phyloP scores from a whole-genome alignment of 2,888 invertebrate species.

The Agriopis marginaria region DNA sequence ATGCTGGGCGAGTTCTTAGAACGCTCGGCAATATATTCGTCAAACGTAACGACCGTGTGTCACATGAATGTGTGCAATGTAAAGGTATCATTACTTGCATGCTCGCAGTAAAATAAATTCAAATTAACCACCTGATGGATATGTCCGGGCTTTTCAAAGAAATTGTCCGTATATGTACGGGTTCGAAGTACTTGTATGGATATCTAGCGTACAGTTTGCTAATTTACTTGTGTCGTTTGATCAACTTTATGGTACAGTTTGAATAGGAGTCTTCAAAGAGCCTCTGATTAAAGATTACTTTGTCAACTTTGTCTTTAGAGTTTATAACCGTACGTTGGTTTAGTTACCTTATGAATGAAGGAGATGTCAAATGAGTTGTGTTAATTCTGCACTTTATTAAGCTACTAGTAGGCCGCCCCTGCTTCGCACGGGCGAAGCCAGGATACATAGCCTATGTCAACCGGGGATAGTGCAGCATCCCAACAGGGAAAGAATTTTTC shows the following conservation, averaged over 20 bases:
- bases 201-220: slow-evolving; percentile 38
- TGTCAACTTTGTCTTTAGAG: slow-evolving; percentile 16
- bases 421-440: too few relatives aligned
- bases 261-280: slow-evolving; percentile 36
- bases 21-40: slow-evolving; percentile 46
- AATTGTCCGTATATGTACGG: slow-evolving; percentile 34
- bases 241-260: slow-evolving; percentile 38
- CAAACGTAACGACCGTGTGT: slow-evolving; percentile 49
- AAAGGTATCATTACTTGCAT: slow-evolving; percentile 58
- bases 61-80: slow-evolving; percentile 46
- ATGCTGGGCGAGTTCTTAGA: slow-evolving; percentile 40
- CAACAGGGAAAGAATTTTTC: too few relatives aligned
- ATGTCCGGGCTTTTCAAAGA: slow-evolving; percentile 54
- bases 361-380: not conserved
- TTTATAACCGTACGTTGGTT: slow-evolving; percentile 8
- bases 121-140: slow-evolving; percentile 70
- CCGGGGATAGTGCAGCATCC: too few relatives aligned
- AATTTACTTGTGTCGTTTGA: slow-evolving; percentile 41
- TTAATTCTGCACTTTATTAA: not conserved
- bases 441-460: too few relatives aligned
- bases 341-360: not conserved
- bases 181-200: slow-evolving; percentile 29
- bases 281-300: slow-evolving; percentile 24
- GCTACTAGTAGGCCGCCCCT: too few relatives aligned
- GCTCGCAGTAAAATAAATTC: slow-evolving; percentile 71